These are phyloP conservation scores for Panopea generosa DNA, from an alignment of 2,888 invertebrate genomes.

Conservation along the genomic window DNA sequence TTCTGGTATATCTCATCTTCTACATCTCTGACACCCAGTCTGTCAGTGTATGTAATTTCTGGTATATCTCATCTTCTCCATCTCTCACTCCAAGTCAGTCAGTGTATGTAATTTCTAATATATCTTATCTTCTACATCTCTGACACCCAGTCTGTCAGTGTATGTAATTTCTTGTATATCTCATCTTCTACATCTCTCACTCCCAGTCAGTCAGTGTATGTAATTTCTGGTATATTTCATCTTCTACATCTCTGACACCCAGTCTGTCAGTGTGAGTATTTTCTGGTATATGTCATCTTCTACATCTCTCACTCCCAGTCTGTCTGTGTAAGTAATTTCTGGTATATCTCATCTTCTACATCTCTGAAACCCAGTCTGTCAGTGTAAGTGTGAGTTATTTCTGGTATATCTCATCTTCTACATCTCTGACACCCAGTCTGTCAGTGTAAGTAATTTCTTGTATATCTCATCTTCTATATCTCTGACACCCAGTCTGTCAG, in stretches of 20 bases:
- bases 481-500: constrained; percentile 25
- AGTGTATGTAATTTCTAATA: neutral
- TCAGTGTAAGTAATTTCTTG: neutral
- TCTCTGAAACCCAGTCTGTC: too few relatives aligned
- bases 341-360: constrained; percentile 88
- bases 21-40: constrained; percentile 17
- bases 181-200: constrained; percentile 87
- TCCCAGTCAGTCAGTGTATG: constrained; percentile 13
- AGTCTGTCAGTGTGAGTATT: constrained; percentile 15
- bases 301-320: constrained; percentile 61
- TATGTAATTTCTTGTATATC: constrained; percentile 85
- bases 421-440: constrained; percentile 33
- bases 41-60: constrained; percentile 32
- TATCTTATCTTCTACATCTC: constrained; percentile 5
- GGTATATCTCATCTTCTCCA: neutral
- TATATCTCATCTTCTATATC: constrained; percentile 7
- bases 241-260: constrained; percentile 86
- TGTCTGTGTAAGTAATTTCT: constrained; percentile 64
- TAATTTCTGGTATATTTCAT: constrained; percentile 86
- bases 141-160: constrained; percentile 8
- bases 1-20: constrained; percentile 2
- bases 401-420: constrained; percentile 88
- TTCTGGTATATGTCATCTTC: constrained; percentile 88
- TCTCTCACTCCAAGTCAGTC: neutral
- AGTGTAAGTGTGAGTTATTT: too few relatives aligned